Percentiles rank a stretch among this genome's conserved stretches.
Evolutionary conservation across 2,797 vertebrate species (phyloP).

Genomic region (Phataginus tetradactyla): DNA sequence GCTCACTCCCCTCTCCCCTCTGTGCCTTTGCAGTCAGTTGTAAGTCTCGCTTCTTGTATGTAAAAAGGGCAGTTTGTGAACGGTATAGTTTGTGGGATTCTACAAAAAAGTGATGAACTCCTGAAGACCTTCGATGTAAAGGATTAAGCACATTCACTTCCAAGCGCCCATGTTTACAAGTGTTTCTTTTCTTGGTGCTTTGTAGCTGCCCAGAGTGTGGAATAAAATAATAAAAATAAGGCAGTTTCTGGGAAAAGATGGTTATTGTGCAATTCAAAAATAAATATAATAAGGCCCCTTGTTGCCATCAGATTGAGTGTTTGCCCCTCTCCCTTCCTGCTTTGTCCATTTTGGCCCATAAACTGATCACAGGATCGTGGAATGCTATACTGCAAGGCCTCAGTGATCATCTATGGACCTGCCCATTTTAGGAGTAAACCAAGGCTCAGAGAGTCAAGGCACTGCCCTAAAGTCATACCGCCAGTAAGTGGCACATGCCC

Average conservation of each 20-base stretch:
- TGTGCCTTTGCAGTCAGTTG: constrained; percentile 8
- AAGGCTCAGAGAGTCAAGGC: not conserved
- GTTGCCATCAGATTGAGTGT: constrained; percentile 43
- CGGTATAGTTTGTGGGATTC: constrained; percentile 8
- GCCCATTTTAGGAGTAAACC: not conserved
- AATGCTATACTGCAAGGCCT: not conserved
- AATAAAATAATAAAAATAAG: constrained; percentile 73
- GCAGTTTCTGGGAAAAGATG: constrained; percentile 68
- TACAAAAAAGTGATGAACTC: constrained; percentile 49
- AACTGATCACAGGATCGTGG: not conserved
- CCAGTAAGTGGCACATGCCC: not conserved
- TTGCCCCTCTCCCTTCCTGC: not conserved
- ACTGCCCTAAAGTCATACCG: not conserved
- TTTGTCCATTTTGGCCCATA: constrained; percentile 44
- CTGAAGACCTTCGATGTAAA: constrained; percentile 55
- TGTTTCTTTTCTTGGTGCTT: constrained; percentile 66
- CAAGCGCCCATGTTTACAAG: constrained; percentile 54
- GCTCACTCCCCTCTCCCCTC: constrained; percentile 25
- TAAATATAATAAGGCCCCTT: constrained; percentile 6
- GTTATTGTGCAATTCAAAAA: constrained; percentile 66
- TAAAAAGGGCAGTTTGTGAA: constrained; percentile 32
- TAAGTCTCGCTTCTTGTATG: constrained; percentile 4
- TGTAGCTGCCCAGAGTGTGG: constrained; percentile 63
- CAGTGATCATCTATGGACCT: not conserved
- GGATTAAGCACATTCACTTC: constrained; percentile 43